These are phyloP conservation scores for Fistularia commersonii DNA, from an alignment of 2,797 vertebrate genomes.

Conservation along the genomic window DNA sequence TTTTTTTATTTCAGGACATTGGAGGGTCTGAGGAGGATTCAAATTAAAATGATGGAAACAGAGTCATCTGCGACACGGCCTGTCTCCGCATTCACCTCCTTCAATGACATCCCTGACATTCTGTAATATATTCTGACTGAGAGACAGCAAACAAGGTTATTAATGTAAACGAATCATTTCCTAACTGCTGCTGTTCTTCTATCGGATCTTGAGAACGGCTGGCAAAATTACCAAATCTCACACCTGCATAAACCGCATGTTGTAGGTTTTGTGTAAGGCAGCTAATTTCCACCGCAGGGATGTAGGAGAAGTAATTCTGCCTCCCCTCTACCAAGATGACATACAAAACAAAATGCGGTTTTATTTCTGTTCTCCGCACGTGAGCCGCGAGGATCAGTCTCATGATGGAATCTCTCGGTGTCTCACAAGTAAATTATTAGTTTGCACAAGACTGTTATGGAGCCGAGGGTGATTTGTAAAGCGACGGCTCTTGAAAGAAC, in stretches of 20 bases:
- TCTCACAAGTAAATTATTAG: slow-evolving; percentile 26
- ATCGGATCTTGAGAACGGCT: no score
- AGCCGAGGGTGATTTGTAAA: slow-evolving; percentile 25
- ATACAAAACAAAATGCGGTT: no score
- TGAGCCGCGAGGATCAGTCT: slow-evolving; percentile 14
- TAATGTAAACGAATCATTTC: no score
- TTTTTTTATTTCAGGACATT: slow-evolving; percentile 63
- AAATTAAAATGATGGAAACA: slow-evolving; percentile 48
- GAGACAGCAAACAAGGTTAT: no score
- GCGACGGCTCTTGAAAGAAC: slow-evolving; percentile 15
- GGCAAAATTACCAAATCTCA: no score
- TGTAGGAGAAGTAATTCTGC: slow-evolving; percentile 3
- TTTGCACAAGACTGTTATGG: slow-evolving; percentile 41
- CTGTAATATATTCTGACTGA: slow-evolving; percentile 3
- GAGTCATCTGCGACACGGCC: slow-evolving; percentile 18
- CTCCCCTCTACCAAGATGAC: no score
- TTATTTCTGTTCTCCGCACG: background rate
- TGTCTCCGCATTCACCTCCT: slow-evolving; percentile 29
- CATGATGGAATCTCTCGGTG: slow-evolving; percentile 2
- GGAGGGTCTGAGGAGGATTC: slow-evolving; percentile 68
- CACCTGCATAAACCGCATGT: no score
- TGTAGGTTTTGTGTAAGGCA: slow-evolving; percentile 8
- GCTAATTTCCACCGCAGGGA: slow-evolving; percentile 9
- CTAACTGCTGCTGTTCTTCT: no score
- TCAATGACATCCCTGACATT: slow-evolving; percentile 15